Evolutionary conservation across 1,140 invertebrate species (phyloP).

Genomic region (Macrotrachela quadricornifera): DNA sequence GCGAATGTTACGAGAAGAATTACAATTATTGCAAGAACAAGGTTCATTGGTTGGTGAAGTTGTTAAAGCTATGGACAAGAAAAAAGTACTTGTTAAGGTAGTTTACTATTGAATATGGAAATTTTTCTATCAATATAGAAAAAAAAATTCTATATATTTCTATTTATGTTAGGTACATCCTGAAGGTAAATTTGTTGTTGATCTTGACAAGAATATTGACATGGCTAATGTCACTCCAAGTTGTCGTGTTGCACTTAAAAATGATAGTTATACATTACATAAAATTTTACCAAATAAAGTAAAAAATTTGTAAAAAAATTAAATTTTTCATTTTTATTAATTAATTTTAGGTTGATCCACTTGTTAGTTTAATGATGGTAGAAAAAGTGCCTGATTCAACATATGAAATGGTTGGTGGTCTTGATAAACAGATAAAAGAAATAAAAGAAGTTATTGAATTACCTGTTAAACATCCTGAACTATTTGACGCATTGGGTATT

Average conservation of each 20-base stretch:
- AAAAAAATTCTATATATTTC: not conserved
- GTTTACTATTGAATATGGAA: not conserved
- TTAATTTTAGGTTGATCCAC: constrained; percentile 48
- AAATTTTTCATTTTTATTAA: too few relatives aligned
- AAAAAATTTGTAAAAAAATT: too few relatives aligned
- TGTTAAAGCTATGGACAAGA: constrained; percentile 99
- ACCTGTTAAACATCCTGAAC: constrained; percentile 95
- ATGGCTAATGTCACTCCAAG: constrained; percentile 94
- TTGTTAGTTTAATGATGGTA: constrained; percentile 99
- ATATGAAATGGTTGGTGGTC: constrained; percentile 95
- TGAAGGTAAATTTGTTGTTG: constrained; percentile 98
- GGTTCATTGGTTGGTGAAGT: constrained; percentile 99
- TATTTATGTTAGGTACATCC: constrained; percentile 54
- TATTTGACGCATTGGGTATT: constrained; percentile 96
- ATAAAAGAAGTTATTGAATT: constrained; percentile 99
- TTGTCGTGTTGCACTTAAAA: constrained; percentile 81
- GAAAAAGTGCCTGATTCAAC: constrained; percentile 99
- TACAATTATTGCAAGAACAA: constrained; percentile 92
- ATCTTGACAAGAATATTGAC: constrained; percentile 97
- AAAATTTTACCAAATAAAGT: constrained; percentile 97
- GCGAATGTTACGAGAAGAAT: constrained; percentile 82
- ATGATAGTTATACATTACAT: constrained; percentile 94
- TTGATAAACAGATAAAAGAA: constrained; percentile 98
- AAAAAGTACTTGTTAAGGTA: constrained; percentile 90
- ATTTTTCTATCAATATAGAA: not conserved